These are phyloP conservation scores for Clunio marinus DNA, from an alignment of 2,888 invertebrate species.

Conservation along the genomic window DNA sequence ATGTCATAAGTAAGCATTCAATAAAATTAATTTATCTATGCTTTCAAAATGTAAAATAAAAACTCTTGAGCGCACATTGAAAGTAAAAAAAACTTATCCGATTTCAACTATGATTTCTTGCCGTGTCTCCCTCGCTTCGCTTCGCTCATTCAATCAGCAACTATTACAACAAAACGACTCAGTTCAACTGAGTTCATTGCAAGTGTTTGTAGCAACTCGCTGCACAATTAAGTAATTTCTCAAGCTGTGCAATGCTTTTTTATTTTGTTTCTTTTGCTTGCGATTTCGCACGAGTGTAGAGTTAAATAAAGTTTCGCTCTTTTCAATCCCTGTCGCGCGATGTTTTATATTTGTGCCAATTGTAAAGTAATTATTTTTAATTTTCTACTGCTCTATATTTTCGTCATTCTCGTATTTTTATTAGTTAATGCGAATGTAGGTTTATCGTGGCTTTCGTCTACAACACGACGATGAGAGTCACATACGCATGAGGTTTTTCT, in stretches of 20 bases:
- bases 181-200: conserved; percentile 36
- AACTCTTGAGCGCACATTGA: too few species aligned
- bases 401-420: neutral
- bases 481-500: conserved; percentile 19
- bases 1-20: too few species aligned
- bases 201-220: conserved; percentile 33
- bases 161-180: conserved; percentile 1
- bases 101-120: conserved; percentile 1
- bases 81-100: neutral
- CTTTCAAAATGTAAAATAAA: too few species aligned
- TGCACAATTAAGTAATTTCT: conserved; percentile 37
- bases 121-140: neutral
- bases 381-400: conserved; percentile 33
- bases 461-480: neutral
- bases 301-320: neutral
- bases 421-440: conserved; percentile 30
- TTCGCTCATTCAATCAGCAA: neutral
- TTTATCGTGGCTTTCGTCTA: conserved; percentile 31
- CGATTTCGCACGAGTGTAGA: neutral
- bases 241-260: conserved; percentile 18
- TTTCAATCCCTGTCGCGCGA: conserved; percentile 34
- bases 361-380: conserved; percentile 38
- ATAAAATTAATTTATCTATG: too few species aligned
- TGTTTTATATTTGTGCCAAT: conserved; percentile 33
- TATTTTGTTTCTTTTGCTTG: neutral